These are phyloP conservation scores for Falcunculus frontatus DNA, from an alignment of 2,113 vertebrate species.

Conservation along the genomic window DNA sequence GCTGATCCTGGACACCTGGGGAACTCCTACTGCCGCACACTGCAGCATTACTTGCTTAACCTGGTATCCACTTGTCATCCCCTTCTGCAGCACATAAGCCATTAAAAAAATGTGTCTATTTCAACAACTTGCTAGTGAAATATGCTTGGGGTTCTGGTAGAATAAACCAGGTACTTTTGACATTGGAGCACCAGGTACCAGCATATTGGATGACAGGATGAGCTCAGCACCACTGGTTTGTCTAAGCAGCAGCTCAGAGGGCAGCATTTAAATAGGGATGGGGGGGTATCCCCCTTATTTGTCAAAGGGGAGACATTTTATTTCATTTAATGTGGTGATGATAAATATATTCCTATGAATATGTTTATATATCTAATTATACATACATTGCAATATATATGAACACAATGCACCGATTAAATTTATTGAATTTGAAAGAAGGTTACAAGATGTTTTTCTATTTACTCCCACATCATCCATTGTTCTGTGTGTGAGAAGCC, in stretches of 20 bases:
- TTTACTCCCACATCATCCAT: background rate
- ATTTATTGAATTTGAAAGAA: background rate
- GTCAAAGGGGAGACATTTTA: background rate
- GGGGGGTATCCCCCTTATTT: background rate
- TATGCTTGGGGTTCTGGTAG: background rate
- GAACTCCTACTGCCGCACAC: background rate
- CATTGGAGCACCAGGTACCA: background rate
- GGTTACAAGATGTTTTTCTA: background rate
- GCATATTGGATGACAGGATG: background rate
- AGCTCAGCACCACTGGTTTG: background rate
- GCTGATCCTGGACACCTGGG: background rate
- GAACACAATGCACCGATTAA: background rate
- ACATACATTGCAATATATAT: background rate
- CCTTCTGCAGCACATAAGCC: background rate
- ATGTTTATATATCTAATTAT: background rate
- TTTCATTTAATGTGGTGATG: too few species aligned
- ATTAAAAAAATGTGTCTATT: background rate
- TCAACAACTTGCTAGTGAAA: background rate
- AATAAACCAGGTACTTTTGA: background rate
- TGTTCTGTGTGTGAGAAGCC: background rate
- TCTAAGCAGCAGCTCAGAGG: background rate
- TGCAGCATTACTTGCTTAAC: background rate
- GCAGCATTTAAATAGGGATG: background rate
- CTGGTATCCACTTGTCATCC: background rate
- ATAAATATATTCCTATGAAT: background rate